Evolutionary conservation across 1,140 invertebrate genomes (phyloP).

Genomic region (Tetragonula clypearis): DNA sequence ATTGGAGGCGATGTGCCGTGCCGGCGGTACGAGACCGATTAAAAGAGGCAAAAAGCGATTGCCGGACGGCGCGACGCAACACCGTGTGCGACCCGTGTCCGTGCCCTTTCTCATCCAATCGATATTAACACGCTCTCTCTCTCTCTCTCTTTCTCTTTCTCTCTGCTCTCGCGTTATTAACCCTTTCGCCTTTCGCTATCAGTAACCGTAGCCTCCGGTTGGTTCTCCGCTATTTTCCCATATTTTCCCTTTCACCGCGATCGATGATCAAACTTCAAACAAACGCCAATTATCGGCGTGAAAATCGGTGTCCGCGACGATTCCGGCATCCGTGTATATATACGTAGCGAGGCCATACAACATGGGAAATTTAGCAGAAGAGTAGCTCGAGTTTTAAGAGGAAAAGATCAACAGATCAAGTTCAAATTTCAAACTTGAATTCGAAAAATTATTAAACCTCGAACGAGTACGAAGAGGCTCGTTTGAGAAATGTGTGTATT

Average conservation of each 20-base stretch:
- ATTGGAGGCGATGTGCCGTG: conserved; percentile 10
- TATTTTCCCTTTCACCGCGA: not conserved
- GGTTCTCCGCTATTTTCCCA: not conserved
- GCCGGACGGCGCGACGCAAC: conserved; percentile 6
- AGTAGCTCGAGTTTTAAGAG: too few species aligned
- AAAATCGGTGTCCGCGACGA: not conserved
- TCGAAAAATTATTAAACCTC: not conserved
- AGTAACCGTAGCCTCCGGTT: too few species aligned
- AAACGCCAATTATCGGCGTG: not conserved
- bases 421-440: not conserved
- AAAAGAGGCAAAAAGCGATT: conserved; percentile 40
- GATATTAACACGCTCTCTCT: conserved; percentile 15
- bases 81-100: not conserved
- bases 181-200: not conserved
- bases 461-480: too few species aligned
- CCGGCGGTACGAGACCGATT: conserved; percentile 2
- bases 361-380: not conserved
- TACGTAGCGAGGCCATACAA: not conserved
- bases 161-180: conserved; percentile 12
- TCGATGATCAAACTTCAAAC: not conserved
- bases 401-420: not conserved
- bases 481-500: too few species aligned
- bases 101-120: conserved; percentile 1
- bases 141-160: not conserved
- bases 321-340: not conserved